These are phyloP conservation scores for Keiferia lycopersicella DNA, from an alignment of 2,888 invertebrate species.

Conservation along the genomic window DNA sequence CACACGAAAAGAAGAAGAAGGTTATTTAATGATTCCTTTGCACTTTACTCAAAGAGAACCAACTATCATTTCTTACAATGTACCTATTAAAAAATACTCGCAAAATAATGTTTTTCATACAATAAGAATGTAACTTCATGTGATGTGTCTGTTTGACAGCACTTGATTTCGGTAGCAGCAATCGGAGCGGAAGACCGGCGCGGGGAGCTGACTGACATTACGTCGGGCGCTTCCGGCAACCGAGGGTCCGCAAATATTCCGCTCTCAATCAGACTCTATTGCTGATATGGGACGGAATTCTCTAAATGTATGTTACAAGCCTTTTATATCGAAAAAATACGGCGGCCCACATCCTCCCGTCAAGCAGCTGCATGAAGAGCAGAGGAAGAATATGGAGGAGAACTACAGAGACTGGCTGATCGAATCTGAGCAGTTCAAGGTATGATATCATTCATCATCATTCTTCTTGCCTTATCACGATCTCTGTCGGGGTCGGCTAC, in stretches of 20 bases:
- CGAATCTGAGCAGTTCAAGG: slow-evolving; percentile 80
- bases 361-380: slow-evolving; percentile 79
- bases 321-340: no score
- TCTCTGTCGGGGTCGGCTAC: no score
- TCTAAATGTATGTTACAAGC: neutral
- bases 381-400: slow-evolving; percentile 78
- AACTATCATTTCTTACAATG: no score
- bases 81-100: no score
- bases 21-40: no score
- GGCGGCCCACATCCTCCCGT: slow-evolving; percentile 81
- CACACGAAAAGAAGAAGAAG: no score
- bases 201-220: slow-evolving; percentile 4
- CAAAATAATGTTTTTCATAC: no score
- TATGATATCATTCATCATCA: no score
- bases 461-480: no score
- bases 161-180: neutral
- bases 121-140: neutral
- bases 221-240: slow-evolving; percentile 3
- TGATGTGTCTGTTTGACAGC: neutral
- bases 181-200: slow-evolving; percentile 14
- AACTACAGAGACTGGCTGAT: slow-evolving; percentile 83
- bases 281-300: slow-evolving; percentile 22
- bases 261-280: slow-evolving; percentile 26
- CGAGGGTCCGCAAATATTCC: slow-evolving; percentile 28
- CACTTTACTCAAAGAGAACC: no score